Evolutionary conservation across 2,113 vertebrate species (phyloP).

Genomic region (Ammospiza nelsoni): DNA sequence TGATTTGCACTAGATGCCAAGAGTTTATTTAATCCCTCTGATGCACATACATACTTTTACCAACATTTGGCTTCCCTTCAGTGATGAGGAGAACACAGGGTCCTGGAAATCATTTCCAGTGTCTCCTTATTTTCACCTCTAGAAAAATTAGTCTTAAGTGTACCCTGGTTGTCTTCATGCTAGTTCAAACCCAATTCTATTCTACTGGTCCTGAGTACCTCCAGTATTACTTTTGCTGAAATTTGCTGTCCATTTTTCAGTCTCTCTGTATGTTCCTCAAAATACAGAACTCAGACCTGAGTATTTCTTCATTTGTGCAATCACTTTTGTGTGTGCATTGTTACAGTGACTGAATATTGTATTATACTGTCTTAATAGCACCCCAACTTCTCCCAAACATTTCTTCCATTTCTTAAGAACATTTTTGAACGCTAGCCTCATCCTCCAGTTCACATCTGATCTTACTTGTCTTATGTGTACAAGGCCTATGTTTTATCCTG

Average conservation of each 20-base stretch:
- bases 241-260: background rate
- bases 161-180: background rate
- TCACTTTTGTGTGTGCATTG: rapidly evolving
- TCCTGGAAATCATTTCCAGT: background rate
- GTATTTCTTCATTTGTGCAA: background rate
- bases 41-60: rapidly evolving
- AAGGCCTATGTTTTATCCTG: background rate
- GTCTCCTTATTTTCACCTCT: background rate
- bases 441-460: rapidly evolving
- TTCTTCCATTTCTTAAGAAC: background rate
- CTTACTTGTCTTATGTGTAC: background rate
- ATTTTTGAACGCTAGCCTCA: background rate
- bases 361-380: background rate
- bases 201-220: background rate
- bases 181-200: background rate
- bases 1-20: background rate
- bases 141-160: background rate
- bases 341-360: background rate
- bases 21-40: background rate
- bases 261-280: background rate
- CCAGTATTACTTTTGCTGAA: background rate
- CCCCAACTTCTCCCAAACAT: background rate
- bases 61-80: background rate
- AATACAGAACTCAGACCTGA: background rate
- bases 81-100: background rate